phyloP scores from a whole-genome alignment of 2,113 vertebrate species.

The Mobula hypostoma region DNA sequence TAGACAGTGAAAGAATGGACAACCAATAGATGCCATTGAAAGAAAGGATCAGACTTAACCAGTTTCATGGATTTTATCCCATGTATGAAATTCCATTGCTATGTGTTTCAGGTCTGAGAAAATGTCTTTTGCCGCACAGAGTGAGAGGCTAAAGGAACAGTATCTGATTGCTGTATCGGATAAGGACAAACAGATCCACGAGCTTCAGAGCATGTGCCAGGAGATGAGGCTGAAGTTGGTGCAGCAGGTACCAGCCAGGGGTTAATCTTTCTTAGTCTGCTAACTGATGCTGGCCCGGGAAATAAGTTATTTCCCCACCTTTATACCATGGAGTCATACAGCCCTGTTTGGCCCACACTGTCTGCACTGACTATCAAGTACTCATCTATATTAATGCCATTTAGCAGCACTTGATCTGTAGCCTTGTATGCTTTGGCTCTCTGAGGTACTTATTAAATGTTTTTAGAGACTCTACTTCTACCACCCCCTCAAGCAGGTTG shows the following conservation, averaged over 20 bases:
- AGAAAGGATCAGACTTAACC: neutral
- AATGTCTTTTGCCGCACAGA: conserved; percentile 64
- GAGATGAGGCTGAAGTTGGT: conserved; percentile 48
- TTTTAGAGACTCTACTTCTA: too few relatives aligned
- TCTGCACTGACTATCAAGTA: too few relatives aligned
- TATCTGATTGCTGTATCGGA: conserved; percentile 70
- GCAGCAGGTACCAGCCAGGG: neutral
- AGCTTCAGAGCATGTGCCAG: conserved; percentile 59
- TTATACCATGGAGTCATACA: too few relatives aligned
- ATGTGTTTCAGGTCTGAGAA: conserved; percentile 55
- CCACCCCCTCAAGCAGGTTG: too few relatives aligned
- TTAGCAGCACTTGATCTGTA: too few relatives aligned
- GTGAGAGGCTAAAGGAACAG: conserved; percentile 69
- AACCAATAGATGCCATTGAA: neutral
- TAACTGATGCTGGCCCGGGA: neutral
- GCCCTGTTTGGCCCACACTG: too few relatives aligned
- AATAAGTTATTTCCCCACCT: too few relatives aligned
- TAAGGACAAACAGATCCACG: conserved; percentile 70
- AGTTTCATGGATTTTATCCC: neutral
- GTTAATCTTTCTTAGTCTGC: neutral
- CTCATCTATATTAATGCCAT: too few relatives aligned
- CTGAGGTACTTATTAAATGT: too few relatives aligned
- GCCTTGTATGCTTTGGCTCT: too few relatives aligned
- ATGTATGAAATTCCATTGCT: neutral
- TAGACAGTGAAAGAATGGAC: neutral